Conservation (phyloP, 2,113 vertebrate species). For the Pseudopodoces humilis region DNA sequence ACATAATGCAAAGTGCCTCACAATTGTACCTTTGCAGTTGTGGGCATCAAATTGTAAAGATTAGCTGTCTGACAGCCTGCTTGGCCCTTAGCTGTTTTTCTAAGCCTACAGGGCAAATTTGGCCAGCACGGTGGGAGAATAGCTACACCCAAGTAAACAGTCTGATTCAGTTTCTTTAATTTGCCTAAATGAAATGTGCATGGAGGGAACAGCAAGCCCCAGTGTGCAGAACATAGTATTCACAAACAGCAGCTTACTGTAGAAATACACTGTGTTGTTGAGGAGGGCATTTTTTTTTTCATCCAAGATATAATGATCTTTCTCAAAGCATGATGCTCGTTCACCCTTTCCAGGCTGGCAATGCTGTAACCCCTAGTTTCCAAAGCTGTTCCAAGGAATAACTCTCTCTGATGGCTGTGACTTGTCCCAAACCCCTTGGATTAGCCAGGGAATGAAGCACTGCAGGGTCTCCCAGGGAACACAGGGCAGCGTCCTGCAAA, state of each 20-base stretch:
- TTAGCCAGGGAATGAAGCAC: background rate
- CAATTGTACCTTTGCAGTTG: background rate
- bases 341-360: background rate
- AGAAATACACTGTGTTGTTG: background rate
- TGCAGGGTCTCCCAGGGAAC: background rate
- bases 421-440: background rate
- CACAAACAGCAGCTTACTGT: background rate
- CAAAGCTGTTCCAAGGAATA: background rate
- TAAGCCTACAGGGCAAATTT: background rate
- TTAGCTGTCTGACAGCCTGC: background rate
- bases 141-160: background rate
- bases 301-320: background rate
- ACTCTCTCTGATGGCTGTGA: background rate
- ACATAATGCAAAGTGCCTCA: background rate
- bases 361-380: background rate
- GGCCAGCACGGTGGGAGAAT: background rate
- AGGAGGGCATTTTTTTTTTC: background rate
- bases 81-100: background rate
- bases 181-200: background rate
- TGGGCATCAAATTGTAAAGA: background rate
- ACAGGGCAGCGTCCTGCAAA: background rate
- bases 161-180: background rate
- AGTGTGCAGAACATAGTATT: background rate
- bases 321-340: background rate
- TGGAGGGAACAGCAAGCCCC: background rate